Percentiles rank a stretch among this genome's conserved stretches.
phyloP scores from a whole-genome alignment of 2,888 invertebrate genomes.

The Sarcophaga rosellei region DNA sequence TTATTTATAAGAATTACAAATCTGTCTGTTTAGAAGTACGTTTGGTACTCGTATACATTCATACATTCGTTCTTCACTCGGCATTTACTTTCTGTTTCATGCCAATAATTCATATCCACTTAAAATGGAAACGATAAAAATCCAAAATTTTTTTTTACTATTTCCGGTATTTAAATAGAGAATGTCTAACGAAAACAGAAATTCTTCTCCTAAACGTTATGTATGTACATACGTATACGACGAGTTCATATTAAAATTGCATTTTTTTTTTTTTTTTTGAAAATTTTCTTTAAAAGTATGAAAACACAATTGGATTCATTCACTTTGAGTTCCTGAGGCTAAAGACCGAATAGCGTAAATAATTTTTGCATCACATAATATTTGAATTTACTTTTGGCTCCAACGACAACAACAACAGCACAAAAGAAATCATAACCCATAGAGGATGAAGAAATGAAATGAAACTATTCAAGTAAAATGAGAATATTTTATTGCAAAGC shows the following conservation, averaged over 20 bases:
- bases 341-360: conserved; percentile 39
- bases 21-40: no score
- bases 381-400: conserved; percentile 30
- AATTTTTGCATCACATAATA: conserved; percentile 25
- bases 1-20: no score
- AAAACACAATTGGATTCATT: conserved; percentile 43
- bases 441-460: not conserved
- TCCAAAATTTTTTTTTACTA: conserved; percentile 11
- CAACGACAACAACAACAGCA: not conserved
- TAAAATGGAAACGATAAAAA: conserved; percentile 11
- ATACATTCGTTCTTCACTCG: not conserved
- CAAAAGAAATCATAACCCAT: not conserved
- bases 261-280: no score
- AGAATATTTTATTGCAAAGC: not conserved
- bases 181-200: not conserved
- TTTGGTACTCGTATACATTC: no score
- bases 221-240: not conserved
- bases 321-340: conserved; percentile 41
- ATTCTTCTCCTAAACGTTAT: not conserved
- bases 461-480: conserved; percentile 42
- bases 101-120: not conserved
- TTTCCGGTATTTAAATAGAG: conserved; percentile 30
- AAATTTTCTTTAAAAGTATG: no score
- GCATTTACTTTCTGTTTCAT: not conserved
- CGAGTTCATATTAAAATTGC: conserved; percentile 2